Conservation (phyloP, 2,113 vertebrate species). For the Chaetodon trifascialis region DNA sequence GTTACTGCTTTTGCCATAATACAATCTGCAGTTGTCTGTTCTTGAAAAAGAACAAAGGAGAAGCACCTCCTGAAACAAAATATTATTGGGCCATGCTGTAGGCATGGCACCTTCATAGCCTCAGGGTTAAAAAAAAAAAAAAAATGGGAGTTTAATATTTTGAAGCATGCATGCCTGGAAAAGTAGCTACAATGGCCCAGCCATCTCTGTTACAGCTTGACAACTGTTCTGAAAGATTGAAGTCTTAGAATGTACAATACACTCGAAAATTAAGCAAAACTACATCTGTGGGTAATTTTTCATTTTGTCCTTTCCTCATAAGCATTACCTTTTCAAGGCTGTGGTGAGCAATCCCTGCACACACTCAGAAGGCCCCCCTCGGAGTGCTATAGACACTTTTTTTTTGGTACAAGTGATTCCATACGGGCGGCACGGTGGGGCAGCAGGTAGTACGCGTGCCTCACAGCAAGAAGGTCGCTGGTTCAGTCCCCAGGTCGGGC, state of each 20-base stretch:
- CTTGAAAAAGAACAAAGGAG: constrained; percentile 5
- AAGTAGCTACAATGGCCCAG: not conserved
- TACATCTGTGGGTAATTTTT: not conserved
- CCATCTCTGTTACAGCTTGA: not conserved
- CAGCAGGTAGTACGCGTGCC: too few relatives aligned
- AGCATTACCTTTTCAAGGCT: not conserved
- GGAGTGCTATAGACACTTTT: not conserved
- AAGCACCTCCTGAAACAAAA: not conserved
- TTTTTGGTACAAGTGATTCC: not conserved
- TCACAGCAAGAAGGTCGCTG: too few relatives aligned
- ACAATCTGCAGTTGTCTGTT: not conserved
- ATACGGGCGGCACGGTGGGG: too few relatives aligned
- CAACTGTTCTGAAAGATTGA: not conserved
- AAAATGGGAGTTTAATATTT: not conserved
- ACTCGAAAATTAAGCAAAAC: not conserved
- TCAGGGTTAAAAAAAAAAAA: constrained; percentile 10
- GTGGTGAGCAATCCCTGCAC: not conserved
- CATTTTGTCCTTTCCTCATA: not conserved
- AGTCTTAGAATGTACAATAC: not conserved
- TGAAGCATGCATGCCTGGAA: constrained; percentile 12
- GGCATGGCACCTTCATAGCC: constrained; percentile 4
- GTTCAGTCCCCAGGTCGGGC: too few relatives aligned
- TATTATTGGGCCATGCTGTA: constrained; percentile 7
- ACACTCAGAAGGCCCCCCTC: not conserved
- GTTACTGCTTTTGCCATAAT: not conserved